Base-by-base conservation (phyloP, 2,888 invertebrate genomes). In the Leptinotarsa juncta region DNA sequence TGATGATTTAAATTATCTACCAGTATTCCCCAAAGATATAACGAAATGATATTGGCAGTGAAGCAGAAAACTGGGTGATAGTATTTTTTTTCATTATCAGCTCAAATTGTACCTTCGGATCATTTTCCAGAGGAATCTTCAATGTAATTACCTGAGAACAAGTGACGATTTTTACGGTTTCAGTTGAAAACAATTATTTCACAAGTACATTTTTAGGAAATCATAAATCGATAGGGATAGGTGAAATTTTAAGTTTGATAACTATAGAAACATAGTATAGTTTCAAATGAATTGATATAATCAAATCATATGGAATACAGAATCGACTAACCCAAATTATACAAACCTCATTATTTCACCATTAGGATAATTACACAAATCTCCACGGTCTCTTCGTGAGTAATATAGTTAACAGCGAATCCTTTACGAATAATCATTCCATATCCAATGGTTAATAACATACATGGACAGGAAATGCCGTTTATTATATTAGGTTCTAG, bases 321-420 rank as follows among this genome's bases (percentile, higher is more conserved):
- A 62, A 62, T 42, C 42, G 32, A 32, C 18, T 42, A n/a, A n/a
- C 32, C n/a, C 62, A 62, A 7, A 62, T 62, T 62, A n/a, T 32
- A 42, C 42, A 62, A 62, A 16, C 10, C 62, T 62, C 62, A 42
- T 62, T 62, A 62, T 62, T 32, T n/a, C 7, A 62, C n/a, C 32
- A 62, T 42, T 62, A 62, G 32, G n/a, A n/a, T 62, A 42, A 62
- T 62, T 62, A 62, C 62, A 62, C 16, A 16, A 62, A n/a, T 26
- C n/a, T 62, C 18, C 62, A n/a, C n/a, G 26, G 32, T 4, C 3
- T 18, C 4, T 23, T 57, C 32, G 62, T 62, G 62, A 15, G 62
- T 16, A 62, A 42, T 12, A 26, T 57, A 23, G 3, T 57, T 57
- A 23, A 14, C 20, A 57, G 14, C 57, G 23, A 14, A 57, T 20